Percentiles rank a stretch among this genome's conserved stretches.
These are phyloP conservation scores for Ophiodon elongatus DNA, from an alignment of 2,113 vertebrate genomes.

Conservation along the genomic window DNA sequence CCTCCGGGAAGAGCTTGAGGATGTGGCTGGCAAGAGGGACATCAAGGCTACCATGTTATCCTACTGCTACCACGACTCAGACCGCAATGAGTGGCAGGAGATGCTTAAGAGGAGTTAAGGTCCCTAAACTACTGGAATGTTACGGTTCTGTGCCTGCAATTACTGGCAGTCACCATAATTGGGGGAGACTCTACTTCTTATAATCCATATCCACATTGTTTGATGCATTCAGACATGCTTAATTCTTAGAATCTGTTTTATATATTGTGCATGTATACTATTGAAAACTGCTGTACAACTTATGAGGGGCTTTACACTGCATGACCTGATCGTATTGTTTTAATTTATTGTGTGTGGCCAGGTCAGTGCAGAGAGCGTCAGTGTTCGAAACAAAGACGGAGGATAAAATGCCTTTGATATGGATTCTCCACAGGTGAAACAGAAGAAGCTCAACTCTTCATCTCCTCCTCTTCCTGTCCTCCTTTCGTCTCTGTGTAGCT, in stretches of 20 bases:
- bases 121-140: background rate
- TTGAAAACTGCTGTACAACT: no score
- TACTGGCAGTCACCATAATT: background rate
- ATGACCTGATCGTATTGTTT: no score
- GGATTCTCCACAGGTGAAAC: constrained; percentile 25
- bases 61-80: background rate
- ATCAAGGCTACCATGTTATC: constrained; percentile 22
- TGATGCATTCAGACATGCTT: no score
- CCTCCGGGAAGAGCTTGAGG: background rate
- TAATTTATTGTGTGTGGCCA: background rate
- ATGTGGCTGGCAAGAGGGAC: constrained; percentile 10
- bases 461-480: constrained; percentile 14
- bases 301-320: no score
- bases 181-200: background rate
- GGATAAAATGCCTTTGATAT: constrained; percentile 44
- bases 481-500: constrained; percentile 15
- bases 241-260: no score
- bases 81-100: background rate
- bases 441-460: constrained; percentile 20
- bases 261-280: no score
- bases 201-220: background rate
- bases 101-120: background rate
- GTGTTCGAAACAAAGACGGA: constrained; percentile 31
- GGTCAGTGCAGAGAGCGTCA: background rate
- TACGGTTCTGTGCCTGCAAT: background rate